Base-by-base conservation (phyloP, 2,113 vertebrate genomes). In the Poecilia latipinna region DNA sequence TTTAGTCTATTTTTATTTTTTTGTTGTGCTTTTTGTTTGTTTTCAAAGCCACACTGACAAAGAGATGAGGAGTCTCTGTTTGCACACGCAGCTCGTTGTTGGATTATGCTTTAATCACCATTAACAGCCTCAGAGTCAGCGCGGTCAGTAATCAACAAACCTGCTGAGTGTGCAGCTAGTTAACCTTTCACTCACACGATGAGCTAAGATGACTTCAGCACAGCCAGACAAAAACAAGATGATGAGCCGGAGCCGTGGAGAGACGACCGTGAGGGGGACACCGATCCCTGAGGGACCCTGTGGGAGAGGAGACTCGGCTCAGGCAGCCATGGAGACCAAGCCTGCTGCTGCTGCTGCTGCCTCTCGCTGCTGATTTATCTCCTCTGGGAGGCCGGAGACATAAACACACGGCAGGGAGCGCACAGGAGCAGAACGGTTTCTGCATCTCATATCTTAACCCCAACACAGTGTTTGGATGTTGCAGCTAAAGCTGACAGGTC, bases 1-100 rank as follows among this genome's bases (percentile, higher is more conserved):
- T 71, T 87, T 78, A 66, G 6, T 65, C n/a, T 29, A 12, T 61
- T 61, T 61, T 61, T 78, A 42, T 85, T 78, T 84, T 76, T 80
- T 78, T 77, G 28, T 83, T 94, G 94, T 95, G 93, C 92, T 94
- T 94, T 85, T 86, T 82, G 78, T 78, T 88, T 42, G 19, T 88
- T 89, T 90, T 91, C 80, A 86, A 87, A 91, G 86, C 86, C 75
- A 86, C 76, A 85, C 80, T 35, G 61, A 83, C 24, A 60, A 48
- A 68, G 67, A 88, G 78, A 81, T 78, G 31, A 8, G 35, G 39
- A 26, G 57, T 82, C 60, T 81, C 82, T 37, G 54, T 74, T 77
- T 76, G 83, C 86, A 83, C 83, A 80, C 72, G 78, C 79, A 72
- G 79, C 60, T 28, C 57, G 70, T 70, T 71, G 74, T 84, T 65